Percentiles rank a stretch among this genome's conserved stretches.
Evolutionary conservation across 2,113 vertebrate species (phyloP).

Genomic region (Corynorhinus townsendii): DNA sequence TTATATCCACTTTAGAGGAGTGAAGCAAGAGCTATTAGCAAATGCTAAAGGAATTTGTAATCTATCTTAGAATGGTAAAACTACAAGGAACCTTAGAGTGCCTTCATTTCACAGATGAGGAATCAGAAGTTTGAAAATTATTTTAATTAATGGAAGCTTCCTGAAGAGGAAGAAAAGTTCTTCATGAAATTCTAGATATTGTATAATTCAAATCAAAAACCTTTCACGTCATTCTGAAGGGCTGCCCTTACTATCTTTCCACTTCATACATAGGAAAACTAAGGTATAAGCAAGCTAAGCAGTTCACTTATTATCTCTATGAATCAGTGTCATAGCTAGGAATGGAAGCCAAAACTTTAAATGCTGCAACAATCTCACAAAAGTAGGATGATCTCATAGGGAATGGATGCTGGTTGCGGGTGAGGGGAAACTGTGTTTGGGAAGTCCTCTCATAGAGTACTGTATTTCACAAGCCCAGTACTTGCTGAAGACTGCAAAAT

Average conservation of each 20-base stretch:
- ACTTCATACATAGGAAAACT: not conserved
- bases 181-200: not conserved
- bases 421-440: conserved; percentile 5
- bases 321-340: conserved; percentile 34
- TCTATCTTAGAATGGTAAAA: not conserved
- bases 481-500: conserved; percentile 43
- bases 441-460: conserved; percentile 19
- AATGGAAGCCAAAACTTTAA: conserved; percentile 36
- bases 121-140: not conserved
- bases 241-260: not conserved
- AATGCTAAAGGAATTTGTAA: not conserved
- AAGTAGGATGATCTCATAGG: conserved; percentile 25
- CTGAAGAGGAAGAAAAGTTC: not conserved
- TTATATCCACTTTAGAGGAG: too few species aligned
- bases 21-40: too few species aligned
- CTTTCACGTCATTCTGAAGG: not conserved
- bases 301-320: not conserved
- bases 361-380: not conserved
- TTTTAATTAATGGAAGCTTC: conserved; percentile 32
- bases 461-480: not conserved
- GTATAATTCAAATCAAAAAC: not conserved
- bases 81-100: not conserved
- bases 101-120: conserved; percentile 31
- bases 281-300: not conserved
- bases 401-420: not conserved